Conservation (phyloP, 2,888 invertebrate genomes). For the Dryobota labecula region DNA sequence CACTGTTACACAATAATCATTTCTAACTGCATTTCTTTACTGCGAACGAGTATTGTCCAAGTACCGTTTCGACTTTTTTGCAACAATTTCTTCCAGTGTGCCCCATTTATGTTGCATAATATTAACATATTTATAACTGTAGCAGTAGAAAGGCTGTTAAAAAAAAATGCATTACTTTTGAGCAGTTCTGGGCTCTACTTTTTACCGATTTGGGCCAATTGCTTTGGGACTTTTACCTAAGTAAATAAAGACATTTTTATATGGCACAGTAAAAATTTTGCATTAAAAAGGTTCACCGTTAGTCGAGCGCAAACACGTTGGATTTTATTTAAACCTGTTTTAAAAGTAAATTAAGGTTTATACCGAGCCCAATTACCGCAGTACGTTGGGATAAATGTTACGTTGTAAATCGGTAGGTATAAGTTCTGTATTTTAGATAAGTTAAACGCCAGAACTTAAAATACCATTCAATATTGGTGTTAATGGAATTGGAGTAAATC, state of each 20-base stretch:
- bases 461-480: not conserved
- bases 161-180: conserved; percentile 80
- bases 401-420: conserved; percentile 30
- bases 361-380: conserved; percentile 60
- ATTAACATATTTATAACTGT: conserved; percentile 67
- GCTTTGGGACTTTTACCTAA: conserved; percentile 76
- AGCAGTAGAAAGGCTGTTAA: conserved; percentile 57
- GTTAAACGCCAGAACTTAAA: conserved; percentile 1
- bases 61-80: conserved; percentile 76
- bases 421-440: conserved; percentile 15
- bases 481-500: not conserved
- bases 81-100: conserved; percentile 71
- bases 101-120: conserved; percentile 76
- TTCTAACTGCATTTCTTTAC: conserved; percentile 74
- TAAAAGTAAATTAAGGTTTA: conserved; percentile 68
- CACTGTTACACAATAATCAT: conserved; percentile 65
- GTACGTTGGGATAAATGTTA: conserved; percentile 50
- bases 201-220: conserved; percentile 85
- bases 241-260: conserved; percentile 87
- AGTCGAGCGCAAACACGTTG: conserved; percentile 64
- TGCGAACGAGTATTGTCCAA: conserved; percentile 65
- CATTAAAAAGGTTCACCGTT: conserved; percentile 72
- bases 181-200: conserved; percentile 85
- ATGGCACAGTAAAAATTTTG: conserved; percentile 66
- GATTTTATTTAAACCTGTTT: conserved; percentile 56